Conservation (phyloP, 2,888 invertebrate species). For the Shargacucullia verbasci region DNA sequence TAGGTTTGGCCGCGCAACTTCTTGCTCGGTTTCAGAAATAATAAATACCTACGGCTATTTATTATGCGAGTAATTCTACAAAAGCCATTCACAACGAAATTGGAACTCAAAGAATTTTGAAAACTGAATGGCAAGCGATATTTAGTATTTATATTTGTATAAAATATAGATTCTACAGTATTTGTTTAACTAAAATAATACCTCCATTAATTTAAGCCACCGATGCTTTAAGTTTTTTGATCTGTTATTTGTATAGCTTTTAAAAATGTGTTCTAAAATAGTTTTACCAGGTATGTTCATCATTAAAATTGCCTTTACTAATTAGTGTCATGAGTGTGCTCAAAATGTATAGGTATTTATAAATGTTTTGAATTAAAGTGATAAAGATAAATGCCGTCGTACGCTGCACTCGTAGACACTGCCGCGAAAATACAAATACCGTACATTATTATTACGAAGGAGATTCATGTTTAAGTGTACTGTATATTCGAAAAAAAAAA, state of each 20-base stretch:
- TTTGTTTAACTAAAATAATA: neutral
- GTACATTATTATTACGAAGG: slow-evolving; percentile 28
- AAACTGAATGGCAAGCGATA: slow-evolving; percentile 7
- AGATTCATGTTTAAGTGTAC: slow-evolving; percentile 1
- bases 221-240: neutral
- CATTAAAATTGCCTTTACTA: slow-evolving; percentile 18
- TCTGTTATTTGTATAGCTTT: neutral
- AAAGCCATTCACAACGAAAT: neutral
- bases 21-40: neutral
- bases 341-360: slow-evolving; percentile 40
- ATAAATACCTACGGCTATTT: no score
- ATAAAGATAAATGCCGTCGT: slow-evolving; percentile 27
- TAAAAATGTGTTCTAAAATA: neutral
- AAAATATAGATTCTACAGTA: neutral
- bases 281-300: slow-evolving; percentile 10
- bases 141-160: slow-evolving; percentile 10
- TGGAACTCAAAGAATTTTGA: neutral
- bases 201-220: neutral
- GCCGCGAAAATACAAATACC: slow-evolving; percentile 18
- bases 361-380: slow-evolving; percentile 20
- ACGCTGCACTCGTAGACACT: slow-evolving; percentile 13
- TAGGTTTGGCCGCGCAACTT: neutral
- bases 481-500: neutral
- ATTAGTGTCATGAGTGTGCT: slow-evolving; percentile 17
- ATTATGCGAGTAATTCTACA: neutral